Conservation (phyloP, 2,888 invertebrate species). For the Drosophila meridiana region DNA sequence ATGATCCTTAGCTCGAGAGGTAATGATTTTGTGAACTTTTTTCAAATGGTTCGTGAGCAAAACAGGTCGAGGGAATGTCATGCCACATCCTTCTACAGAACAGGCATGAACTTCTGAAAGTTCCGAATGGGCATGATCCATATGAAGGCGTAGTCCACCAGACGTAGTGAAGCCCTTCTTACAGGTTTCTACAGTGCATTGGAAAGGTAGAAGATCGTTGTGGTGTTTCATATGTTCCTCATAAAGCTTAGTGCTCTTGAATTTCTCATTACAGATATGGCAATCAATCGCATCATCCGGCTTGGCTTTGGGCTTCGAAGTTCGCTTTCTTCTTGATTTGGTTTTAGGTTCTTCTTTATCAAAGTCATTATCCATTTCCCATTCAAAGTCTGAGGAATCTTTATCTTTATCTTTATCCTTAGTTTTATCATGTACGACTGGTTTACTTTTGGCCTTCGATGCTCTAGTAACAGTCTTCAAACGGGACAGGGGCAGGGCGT, state of each 20-base stretch:
- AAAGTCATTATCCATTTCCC: conserved; percentile 30
- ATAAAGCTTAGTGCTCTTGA: conserved; percentile 74
- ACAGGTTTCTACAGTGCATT: conserved; percentile 79
- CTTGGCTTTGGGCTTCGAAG: conserved; percentile 57
- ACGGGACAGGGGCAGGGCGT: conserved; percentile 74
- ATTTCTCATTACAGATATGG: conserved; percentile 80
- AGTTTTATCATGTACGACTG: conserved; percentile 29
- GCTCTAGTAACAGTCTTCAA: conserved; percentile 27
- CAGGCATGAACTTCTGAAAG: conserved; percentile 73
- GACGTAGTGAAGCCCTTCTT: conserved; percentile 80
- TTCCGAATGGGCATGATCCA: conserved; percentile 81
- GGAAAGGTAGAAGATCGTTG: conserved; percentile 79
- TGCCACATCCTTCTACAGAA: conserved; percentile 77
- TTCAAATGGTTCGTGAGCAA: conserved; percentile 79
- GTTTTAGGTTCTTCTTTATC: conserved; percentile 18
- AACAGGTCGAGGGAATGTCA: conserved; percentile 74
- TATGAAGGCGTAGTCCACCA: conserved; percentile 75
- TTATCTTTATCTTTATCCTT: conserved; percentile 6
- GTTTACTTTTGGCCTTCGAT: conserved; percentile 27
- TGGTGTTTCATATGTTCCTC: conserved; percentile 83
- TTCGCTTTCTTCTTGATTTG: conserved; percentile 52
- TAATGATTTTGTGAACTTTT: conserved; percentile 71
- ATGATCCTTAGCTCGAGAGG: conserved; percentile 67
- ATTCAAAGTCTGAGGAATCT: conserved; percentile 53
- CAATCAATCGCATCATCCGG: conserved; percentile 72